Evolutionary conservation across 2,888 invertebrate genomes (phyloP).

Genomic region (Drosophila macrospina): DNA sequence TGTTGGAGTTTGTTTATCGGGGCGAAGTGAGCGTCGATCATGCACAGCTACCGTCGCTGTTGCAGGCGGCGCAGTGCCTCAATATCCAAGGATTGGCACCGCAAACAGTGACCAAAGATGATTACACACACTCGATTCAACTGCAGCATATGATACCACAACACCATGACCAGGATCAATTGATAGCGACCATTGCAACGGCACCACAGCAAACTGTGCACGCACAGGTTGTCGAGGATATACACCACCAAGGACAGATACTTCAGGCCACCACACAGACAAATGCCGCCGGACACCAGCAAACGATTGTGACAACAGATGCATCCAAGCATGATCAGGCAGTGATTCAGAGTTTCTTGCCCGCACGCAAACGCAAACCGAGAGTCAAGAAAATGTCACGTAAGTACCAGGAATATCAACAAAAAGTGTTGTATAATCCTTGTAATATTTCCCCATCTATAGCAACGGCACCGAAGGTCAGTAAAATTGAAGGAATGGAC

Average conservation of each 20-base stretch:
- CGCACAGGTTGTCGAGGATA: conserved; percentile 85
- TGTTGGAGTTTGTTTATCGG: conserved; percentile 88
- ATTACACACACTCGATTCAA: conserved; percentile 85
- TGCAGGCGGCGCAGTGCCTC: conserved; percentile 88
- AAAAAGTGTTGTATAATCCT: background rate
- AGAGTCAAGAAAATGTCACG: conserved; percentile 86
- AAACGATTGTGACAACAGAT: conserved; percentile 83
- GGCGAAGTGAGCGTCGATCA: conserved; percentile 89
- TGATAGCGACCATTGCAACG: conserved; percentile 85
- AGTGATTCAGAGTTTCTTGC: conserved; percentile 86
- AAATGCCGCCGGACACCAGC: conserved; percentile 80
- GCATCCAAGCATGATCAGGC: conserved; percentile 83
- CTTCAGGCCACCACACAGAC: conserved; percentile 82
- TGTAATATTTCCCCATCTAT: background rate
- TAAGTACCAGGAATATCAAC: conserved; percentile 54
- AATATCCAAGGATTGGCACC: conserved; percentile 88
- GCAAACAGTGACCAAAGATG: conserved; percentile 85
- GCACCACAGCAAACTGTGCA: conserved; percentile 85
- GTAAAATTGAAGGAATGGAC: conserved; percentile 85
- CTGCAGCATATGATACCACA: conserved; percentile 85
- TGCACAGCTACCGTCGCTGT: conserved; percentile 87
- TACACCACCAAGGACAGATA: conserved; percentile 84
- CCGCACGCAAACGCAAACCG: conserved; percentile 87
- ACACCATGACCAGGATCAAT: conserved; percentile 85
- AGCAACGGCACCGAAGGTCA: conserved; percentile 83